Evolutionary conservation across 2,113 vertebrate species (phyloP).

Genomic region (Microtus oregoni): DNA sequence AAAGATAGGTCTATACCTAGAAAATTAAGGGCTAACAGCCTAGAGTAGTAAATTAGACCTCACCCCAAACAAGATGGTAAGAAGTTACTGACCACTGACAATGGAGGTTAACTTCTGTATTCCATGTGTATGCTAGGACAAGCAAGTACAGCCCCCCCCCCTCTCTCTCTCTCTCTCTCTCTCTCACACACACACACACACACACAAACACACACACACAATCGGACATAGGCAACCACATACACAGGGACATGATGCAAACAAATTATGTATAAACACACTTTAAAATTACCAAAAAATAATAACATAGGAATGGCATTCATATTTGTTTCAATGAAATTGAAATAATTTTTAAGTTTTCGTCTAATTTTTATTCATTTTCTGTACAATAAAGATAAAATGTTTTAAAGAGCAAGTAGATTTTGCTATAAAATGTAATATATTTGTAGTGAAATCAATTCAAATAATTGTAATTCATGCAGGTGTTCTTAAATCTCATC

Average conservation of each 20-base stretch:
- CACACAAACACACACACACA: too few species aligned
- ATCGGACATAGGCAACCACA: too few species aligned
- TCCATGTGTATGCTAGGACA: background rate
- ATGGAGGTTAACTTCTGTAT: background rate
- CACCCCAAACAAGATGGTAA: too few species aligned
- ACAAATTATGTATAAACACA: background rate
- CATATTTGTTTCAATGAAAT: background rate
- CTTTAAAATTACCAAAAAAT: background rate
- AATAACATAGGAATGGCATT: background rate
- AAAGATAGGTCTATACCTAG: background rate
- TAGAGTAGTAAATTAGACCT: background rate
- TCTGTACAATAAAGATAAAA: conserved; percentile 14
- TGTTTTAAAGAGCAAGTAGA: conserved; percentile 37
- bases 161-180: too few species aligned
- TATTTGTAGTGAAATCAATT: conserved; percentile 61
- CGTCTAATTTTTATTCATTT: conserved; percentile 23
- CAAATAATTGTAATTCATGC: conserved; percentile 51
- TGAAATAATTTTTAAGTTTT: background rate
- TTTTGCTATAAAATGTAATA: background rate
- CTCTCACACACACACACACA: background rate
- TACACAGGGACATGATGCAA: too few species aligned
- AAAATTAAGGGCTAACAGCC: background rate
- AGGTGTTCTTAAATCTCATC: conserved; percentile 9
- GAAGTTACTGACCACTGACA: background rate
- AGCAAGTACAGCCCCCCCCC: too few species aligned